phyloP scores from a whole-genome alignment of 1,140 invertebrate genomes.

The Eupristina koningsbergeri region DNA sequence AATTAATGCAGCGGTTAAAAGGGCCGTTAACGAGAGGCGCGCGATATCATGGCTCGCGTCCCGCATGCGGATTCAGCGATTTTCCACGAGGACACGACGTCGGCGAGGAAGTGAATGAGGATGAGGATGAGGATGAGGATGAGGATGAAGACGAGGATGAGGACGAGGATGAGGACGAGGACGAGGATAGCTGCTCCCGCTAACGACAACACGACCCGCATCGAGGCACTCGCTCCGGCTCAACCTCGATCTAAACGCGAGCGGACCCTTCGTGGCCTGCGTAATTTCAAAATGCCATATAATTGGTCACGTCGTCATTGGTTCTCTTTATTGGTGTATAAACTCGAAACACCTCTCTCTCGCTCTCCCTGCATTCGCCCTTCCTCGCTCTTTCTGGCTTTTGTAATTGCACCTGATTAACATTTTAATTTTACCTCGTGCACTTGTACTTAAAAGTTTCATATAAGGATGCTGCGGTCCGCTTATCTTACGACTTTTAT shows the following conservation, averaged over 20 bases:
- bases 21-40: background rate
- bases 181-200: too few relatives aligned
- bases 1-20: slow-evolving; percentile 21
- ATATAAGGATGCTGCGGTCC: background rate
- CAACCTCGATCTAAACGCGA: background rate
- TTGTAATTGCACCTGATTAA: slow-evolving; percentile 23
- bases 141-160: too few relatives aligned
- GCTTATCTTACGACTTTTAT: slow-evolving; percentile 10
- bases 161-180: too few relatives aligned
- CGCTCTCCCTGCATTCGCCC: background rate
- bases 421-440: slow-evolving; percentile 30
- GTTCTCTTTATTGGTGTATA: slow-evolving; percentile 35
- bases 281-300: slow-evolving; percentile 35
- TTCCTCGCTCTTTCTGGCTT: background rate
- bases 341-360: slow-evolving; percentile 10
- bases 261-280: slow-evolving; percentile 7
- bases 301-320: slow-evolving; percentile 40
- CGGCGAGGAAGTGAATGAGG: too few relatives aligned
- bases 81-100: slow-evolving; percentile 11
- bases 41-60: background rate
- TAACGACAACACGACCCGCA: slow-evolving; percentile 26
- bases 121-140: too few relatives aligned
- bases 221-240: background rate
- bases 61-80: background rate
- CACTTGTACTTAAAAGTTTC: background rate